phyloP scores from a whole-genome alignment of 2,113 vertebrate genomes.

The Cathartes aura region DNA sequence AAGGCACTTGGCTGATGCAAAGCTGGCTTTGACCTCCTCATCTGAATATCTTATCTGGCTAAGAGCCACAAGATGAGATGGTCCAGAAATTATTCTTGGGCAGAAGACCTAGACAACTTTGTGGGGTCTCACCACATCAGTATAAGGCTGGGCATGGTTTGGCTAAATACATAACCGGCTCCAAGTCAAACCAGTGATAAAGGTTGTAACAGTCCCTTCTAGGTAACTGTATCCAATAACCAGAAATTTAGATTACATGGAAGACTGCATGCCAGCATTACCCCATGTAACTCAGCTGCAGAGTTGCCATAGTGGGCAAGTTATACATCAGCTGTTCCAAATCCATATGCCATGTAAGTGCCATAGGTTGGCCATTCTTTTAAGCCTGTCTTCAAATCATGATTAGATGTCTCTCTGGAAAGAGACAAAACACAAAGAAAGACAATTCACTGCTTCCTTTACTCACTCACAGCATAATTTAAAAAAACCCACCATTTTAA shows the following conservation, averaged over 20 bases:
- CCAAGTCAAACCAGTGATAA: not conserved
- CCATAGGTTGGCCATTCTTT: not conserved
- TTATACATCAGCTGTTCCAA: not conserved
- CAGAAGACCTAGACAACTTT: not conserved
- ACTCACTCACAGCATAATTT: not conserved
- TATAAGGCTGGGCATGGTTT: not conserved
- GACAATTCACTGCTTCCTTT: not conserved
- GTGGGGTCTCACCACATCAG: not conserved
- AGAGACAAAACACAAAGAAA: not conserved
- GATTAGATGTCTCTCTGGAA: not conserved
- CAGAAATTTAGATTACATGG: not conserved
- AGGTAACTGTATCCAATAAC: not conserved
- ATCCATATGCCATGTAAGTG: not conserved
- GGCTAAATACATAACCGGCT: not conserved
- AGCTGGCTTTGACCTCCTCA: not conserved
- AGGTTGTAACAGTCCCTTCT: not conserved
- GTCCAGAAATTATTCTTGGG: not conserved
- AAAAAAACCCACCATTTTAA: not conserved
- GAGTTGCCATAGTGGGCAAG: not conserved
- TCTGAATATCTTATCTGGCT: not conserved
- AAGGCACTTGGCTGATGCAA: not conserved
- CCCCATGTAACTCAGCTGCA: not conserved
- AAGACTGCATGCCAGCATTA: not conserved
- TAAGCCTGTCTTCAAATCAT: not conserved
- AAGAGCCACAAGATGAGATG: not conserved